Conservation (phyloP, 2,888 invertebrate genomes). For the Adelphocoris suturalis region DNA sequence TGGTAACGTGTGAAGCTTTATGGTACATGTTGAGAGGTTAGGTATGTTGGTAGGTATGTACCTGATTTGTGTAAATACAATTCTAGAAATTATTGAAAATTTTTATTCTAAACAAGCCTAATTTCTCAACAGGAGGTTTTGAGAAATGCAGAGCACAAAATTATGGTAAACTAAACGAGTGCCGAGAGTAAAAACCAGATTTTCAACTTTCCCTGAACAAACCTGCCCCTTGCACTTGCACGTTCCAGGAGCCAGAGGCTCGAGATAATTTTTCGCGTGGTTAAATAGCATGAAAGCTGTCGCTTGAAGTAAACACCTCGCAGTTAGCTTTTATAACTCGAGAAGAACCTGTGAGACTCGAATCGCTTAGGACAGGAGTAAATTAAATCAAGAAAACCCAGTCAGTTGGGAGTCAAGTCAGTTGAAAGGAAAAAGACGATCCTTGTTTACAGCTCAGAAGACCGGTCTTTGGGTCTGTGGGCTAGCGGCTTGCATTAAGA, state of each 20-base stretch:
- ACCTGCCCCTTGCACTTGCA: no score
- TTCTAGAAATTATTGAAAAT: no score
- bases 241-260: background rate
- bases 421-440: conserved; percentile 2
- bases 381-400: conserved; percentile 12
- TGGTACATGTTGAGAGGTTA: no score
- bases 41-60: no score
- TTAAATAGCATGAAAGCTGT: background rate
- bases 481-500: conserved; percentile 20
- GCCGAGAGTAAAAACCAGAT: background rate
- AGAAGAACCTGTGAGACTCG: conserved; percentile 16
- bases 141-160: no score
- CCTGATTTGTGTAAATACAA: no score
- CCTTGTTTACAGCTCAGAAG: conserved; percentile 44
- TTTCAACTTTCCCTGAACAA: background rate
- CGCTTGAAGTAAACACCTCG: background rate
- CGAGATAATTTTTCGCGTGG: background rate
- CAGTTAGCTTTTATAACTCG: background rate
- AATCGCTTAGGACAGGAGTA: background rate
- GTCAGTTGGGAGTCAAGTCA: background rate
- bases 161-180: no score
- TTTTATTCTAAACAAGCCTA: no score
- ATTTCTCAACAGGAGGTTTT: no score
- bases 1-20: no score
- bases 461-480: conserved; percentile 55